These are phyloP conservation scores for Entomobrya multifasciata DNA, from an alignment of 2,888 invertebrate species.

Conservation along the genomic window DNA sequence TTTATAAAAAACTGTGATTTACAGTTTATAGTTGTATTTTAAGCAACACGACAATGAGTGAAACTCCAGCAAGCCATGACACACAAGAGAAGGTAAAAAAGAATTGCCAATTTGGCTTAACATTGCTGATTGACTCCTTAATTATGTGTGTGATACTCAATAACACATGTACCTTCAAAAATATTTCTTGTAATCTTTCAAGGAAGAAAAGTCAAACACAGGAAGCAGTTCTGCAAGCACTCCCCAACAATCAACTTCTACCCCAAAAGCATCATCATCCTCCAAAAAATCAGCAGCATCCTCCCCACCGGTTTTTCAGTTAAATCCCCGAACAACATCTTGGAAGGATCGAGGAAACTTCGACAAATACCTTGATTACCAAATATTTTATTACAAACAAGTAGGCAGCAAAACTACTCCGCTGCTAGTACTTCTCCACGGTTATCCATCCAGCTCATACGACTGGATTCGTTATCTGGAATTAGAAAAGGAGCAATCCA, in stretches of 20 bases:
- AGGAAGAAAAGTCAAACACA: neutral
- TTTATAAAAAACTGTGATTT: no score
- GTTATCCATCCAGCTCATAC: slow-evolving; percentile 72
- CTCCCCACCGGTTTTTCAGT: slow-evolving; percentile 3
- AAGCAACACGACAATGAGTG: neutral
- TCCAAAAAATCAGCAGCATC: neutral
- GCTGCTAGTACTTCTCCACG: slow-evolving; percentile 69
- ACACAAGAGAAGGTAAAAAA: neutral
- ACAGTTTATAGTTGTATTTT: neutral
- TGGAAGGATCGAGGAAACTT: slow-evolving; percentile 66
- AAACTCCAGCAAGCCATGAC: slow-evolving; percentile 1
- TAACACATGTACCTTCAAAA: no score
- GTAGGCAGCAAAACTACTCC: slow-evolving; percentile 36
- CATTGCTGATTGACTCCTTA: neutral
- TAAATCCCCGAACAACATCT: slow-evolving; percentile 40
- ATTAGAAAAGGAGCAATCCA: slow-evolving; percentile 37
- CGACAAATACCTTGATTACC: slow-evolving; percentile 58
- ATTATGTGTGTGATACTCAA: neutral
- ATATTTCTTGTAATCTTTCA: neutral
- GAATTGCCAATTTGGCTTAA: neutral
- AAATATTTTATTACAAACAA: slow-evolving; percentile 72
- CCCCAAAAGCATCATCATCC: neutral
- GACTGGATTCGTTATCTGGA: slow-evolving; percentile 69
- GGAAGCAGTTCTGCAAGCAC: neutral
- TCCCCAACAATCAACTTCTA: slow-evolving; percentile 5